Conservation (phyloP, 2,113 vertebrate species). For the Sinosuthora webbiana region DNA sequence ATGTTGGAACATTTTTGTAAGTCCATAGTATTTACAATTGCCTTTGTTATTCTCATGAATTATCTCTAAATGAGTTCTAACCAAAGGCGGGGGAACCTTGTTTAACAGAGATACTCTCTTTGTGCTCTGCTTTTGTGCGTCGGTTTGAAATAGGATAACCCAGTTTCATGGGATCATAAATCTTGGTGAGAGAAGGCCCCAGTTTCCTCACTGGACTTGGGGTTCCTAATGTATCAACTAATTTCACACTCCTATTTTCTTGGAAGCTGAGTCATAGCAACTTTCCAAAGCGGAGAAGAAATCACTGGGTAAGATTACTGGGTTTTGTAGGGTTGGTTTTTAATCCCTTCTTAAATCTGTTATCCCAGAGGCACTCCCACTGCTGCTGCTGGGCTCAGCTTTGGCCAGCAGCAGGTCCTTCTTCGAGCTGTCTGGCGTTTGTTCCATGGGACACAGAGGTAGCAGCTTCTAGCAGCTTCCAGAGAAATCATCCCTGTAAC, state of each 20-base stretch:
- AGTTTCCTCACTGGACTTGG: neutral
- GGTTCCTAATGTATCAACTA: neutral
- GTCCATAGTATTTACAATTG: neutral
- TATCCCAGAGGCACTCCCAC: neutral
- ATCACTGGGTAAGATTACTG: neutral
- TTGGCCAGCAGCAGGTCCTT: rapidly evolving
- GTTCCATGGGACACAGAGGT: neutral
- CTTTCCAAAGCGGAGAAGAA: neutral
- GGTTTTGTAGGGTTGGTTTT: neutral
- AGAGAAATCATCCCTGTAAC: neutral
- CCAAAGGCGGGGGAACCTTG: neutral
- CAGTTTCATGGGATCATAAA: neutral
- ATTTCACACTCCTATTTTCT: neutral
- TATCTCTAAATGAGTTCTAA: neutral
- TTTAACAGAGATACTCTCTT: neutral
- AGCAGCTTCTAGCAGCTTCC: neutral
- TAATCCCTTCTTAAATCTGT: no score
- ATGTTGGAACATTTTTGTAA: neutral
- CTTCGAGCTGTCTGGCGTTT: neutral
- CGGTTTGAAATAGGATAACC: neutral
- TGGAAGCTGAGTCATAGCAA: neutral
- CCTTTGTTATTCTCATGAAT: neutral
- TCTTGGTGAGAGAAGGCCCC: neutral
- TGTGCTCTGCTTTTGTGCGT: neutral
- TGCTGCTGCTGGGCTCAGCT: neutral